Evolutionary conservation across 1,140 invertebrate genomes (phyloP), one percentile per base, ranked within the genome.

Genomic region (Varroa destructor): DNA sequence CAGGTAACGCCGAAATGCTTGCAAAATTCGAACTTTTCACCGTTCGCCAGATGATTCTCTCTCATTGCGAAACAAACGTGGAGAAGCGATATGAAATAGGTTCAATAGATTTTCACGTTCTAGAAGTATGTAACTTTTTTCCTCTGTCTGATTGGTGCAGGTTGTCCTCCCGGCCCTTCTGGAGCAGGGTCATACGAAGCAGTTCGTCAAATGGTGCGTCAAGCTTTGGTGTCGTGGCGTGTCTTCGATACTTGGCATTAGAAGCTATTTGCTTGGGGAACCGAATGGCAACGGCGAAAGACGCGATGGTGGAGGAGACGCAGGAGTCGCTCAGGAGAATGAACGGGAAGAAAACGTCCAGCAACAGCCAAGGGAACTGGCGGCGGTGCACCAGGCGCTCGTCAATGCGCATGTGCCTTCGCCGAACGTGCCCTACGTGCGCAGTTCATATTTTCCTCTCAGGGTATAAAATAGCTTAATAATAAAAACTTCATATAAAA

Each of bases 141-240:
- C 25, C 25, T 25, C 25, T 25, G 25, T 25, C 72, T 70, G 72
- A 72, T 72, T 73, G 5, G 75, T 87, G 84, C 8, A 51, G 46
- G 92, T 97, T 36, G 91, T 99, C 43, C 82, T 98, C 56, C 95
- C 95, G 5, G 93, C 94, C 0, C 82, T 99, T 58, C 81, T 99
- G 55, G 95, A 99, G 78, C 94, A 99, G 80, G 91, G 90, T 0
- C 92, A 98, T 77, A 94, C 93, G 0, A 83, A 93, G 6, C 88
- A 87, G 0, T 96, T 93, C 90, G 79, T 98, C 14, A 97, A 97
- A 80, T 84, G 86, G 10, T 67, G 61, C 36, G 61, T 67, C 12
- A 67, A 67, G 36, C 61, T 43, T 54, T 99, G 96, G 96, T 97
- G 93, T 78, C 81, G 84, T 5, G 85, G 84, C 1, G 89, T 95